Percentiles rank a stretch among this genome's conserved stretches.
Evolutionary conservation across 2,113 vertebrate genomes (phyloP).

Genomic region (Callopanchax toddi): DNA sequence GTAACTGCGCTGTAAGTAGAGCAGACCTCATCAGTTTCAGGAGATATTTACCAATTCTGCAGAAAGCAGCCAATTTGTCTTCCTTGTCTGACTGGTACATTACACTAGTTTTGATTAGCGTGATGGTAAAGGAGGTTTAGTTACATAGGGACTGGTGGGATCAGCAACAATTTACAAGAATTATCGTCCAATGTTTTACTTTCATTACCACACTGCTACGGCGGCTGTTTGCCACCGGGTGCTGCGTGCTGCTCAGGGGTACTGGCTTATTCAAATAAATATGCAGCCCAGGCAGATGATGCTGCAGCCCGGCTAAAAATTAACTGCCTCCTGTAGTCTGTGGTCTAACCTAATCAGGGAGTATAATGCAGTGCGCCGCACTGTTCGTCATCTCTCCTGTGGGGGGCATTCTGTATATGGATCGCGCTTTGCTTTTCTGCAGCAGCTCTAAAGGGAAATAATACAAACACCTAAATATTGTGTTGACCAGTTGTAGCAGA

Average conservation of each 20-base stretch:
- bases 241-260: conserved; percentile 48
- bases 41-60: conserved; percentile 28
- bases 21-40: conserved; percentile 11
- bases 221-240: conserved; percentile 42
- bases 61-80: conserved; percentile 32
- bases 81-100: conserved; percentile 33
- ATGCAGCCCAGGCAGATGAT: conserved; percentile 47
- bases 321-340: conserved; percentile 57
- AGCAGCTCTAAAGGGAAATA: conserved; percentile 1
- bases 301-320: conserved; percentile 48
- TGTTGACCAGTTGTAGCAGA: not conserved
- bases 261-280: conserved; percentile 67
- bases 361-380: conserved; percentile 41
- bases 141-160: conserved; percentile 35
- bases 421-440: conserved; percentile 18
- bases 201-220: conserved; percentile 60
- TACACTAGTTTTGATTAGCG: conserved; percentile 50
- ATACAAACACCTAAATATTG: not conserved
- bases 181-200: conserved; percentile 66
- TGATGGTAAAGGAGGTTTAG: conserved; percentile 21
- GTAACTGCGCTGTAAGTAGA: conserved; percentile 11
- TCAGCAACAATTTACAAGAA: conserved; percentile 63
- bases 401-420: conserved; percentile 28
- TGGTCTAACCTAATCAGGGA: conserved; percentile 58
- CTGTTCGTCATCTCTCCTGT: conserved; percentile 32